Evolutionary conservation across 2,113 vertebrate genomes (phyloP).

Genomic region (Anser brachyrhynchus): DNA sequence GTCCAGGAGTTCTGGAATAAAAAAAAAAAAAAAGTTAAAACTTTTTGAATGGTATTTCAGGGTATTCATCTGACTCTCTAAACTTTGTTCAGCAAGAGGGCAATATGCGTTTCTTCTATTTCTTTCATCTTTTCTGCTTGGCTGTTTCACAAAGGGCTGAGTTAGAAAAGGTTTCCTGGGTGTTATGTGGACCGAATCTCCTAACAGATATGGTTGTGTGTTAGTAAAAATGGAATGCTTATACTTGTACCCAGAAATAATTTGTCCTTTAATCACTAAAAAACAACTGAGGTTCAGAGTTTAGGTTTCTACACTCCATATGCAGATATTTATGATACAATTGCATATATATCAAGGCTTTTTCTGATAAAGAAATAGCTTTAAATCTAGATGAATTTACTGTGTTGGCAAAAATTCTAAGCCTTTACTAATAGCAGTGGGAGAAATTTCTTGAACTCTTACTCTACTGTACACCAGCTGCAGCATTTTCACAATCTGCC

Average conservation of each 20-base stretch:
- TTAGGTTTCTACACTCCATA: neutral
- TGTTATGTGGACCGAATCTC: neutral
- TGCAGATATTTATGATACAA: neutral
- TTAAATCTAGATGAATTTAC: neutral
- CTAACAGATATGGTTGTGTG: neutral
- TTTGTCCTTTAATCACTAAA: neutral
- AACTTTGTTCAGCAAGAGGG: neutral
- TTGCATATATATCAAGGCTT: neutral
- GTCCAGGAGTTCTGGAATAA: neutral
- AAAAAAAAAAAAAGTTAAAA: neutral
- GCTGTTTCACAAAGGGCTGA: neutral
- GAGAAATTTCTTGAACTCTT: neutral
- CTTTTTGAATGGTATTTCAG: neutral
- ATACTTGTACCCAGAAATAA: neutral
- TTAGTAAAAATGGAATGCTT: neutral
- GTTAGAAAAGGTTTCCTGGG: neutral
- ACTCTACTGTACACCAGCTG: neutral
- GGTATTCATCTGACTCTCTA: neutral
- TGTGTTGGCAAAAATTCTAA: neutral
- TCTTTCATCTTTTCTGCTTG: neutral
- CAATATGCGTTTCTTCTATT: neutral
- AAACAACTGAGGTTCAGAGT: neutral
- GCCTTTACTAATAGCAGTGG: neutral
- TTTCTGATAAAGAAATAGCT: constrained; percentile 1
- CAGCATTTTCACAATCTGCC: constrained; percentile 1